Percentiles rank a stretch among this genome's conserved stretches.
phyloP scores from a whole-genome alignment of 2,888 invertebrate genomes.

The Serrognathus titanus region DNA sequence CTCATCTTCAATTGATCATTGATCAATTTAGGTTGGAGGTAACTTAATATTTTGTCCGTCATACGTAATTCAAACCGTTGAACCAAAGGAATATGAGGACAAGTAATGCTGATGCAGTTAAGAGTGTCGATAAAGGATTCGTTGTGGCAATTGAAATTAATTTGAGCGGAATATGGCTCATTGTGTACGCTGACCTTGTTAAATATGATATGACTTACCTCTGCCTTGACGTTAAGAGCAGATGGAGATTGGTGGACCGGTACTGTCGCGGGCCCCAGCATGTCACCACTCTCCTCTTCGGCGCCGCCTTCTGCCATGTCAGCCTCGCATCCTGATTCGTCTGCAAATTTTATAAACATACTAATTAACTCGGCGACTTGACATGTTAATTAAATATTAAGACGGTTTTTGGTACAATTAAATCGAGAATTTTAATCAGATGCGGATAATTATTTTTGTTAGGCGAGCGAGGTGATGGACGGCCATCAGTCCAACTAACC shows the following conservation, averaged over 20 bases:
- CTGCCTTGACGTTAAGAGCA: constrained; percentile 44
- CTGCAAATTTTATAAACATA: constrained; percentile 49
- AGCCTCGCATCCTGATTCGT: constrained; percentile 81
- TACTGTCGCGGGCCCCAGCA: constrained; percentile 54
- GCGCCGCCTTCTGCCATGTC: constrained; percentile 78
- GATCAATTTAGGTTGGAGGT: too few species aligned
- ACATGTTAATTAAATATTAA: neutral
- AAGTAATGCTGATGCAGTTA: too few species aligned
- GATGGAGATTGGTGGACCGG: constrained; percentile 53
- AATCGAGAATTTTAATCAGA: neutral
- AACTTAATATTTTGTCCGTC: too few species aligned
- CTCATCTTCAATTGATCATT: too few species aligned
- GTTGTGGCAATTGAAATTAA: too few species aligned
- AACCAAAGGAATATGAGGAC: too few species aligned
- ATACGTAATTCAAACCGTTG: too few species aligned
- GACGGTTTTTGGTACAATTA: neutral
- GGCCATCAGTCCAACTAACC: too few species aligned
- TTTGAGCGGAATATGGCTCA: too few species aligned
- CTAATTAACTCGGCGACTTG: constrained; percentile 13
- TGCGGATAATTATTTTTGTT: too few species aligned
- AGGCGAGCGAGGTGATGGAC: too few species aligned
- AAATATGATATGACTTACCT: constrained; percentile 35
- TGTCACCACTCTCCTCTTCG: constrained; percentile 61
- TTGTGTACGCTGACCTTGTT: neutral
- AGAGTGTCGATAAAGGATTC: too few species aligned